These are phyloP conservation scores for Odocoileus hemionus DNA, from an alignment of 2,113 vertebrate genomes.

Conservation along the genomic window DNA sequence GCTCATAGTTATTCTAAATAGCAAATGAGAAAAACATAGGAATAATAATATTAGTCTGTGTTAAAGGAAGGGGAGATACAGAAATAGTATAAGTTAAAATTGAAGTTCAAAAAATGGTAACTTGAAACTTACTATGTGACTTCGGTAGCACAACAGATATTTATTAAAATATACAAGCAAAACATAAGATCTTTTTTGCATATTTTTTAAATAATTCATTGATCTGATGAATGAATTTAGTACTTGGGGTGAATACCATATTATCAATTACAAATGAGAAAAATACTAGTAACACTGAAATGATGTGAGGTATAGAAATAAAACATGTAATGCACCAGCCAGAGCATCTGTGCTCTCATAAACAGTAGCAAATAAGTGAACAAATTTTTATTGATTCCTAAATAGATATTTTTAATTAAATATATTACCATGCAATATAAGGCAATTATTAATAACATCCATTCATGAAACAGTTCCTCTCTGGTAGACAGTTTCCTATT, in stretches of 20 bases:
- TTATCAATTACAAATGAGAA: neutral
- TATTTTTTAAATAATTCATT: neutral
- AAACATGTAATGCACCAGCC: neutral
- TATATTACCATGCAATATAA: neutral
- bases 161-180: neutral
- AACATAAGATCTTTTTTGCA: neutral
- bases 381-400: neutral
- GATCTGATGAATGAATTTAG: neutral
- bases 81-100: neutral
- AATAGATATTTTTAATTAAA: neutral
- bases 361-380: neutral
- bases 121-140: neutral
- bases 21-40: neutral
- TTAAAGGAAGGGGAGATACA: neutral
- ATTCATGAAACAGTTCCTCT: neutral
- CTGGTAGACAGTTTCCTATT: neutral
- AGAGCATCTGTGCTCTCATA: neutral
- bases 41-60: neutral
- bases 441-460: neutral
- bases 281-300: neutral
- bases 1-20: neutral
- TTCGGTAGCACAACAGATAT: neutral
- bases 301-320: neutral
- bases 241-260: neutral
- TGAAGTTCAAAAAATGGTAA: neutral